Conservation (phyloP, 2,888 invertebrate genomes). For the Hydropsyche betteni region DNA sequence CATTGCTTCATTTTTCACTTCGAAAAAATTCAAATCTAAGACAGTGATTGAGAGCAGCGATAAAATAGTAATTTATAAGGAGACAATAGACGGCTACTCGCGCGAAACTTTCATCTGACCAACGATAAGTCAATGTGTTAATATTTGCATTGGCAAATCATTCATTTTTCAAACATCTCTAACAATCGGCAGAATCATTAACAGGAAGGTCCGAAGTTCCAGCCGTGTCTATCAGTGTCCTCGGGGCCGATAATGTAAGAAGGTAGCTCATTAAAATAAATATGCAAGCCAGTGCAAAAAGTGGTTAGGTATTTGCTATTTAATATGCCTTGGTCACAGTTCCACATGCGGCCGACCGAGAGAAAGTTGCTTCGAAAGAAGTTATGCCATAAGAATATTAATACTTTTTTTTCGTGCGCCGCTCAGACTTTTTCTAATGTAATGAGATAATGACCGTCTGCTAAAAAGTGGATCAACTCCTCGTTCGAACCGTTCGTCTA, state of each 20-base stretch:
- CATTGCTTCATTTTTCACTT: no score
- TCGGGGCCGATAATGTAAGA: constrained; percentile 11
- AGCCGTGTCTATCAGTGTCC: background rate
- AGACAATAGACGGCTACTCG: no score
- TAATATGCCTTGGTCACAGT: constrained; percentile 40
- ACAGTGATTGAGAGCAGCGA: no score
- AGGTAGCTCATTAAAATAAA: constrained; percentile 36
- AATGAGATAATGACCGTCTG: constrained; percentile 43
- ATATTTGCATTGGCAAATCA: no score
- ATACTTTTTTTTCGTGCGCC: constrained; percentile 26
- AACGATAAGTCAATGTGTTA: no score
- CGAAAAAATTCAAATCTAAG: no score
- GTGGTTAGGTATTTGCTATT: constrained; percentile 38
- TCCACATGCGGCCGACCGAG: constrained; percentile 34
- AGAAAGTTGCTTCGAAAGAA: constrained; percentile 49
- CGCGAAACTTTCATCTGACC: no score
- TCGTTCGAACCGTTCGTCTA: constrained; percentile 4
- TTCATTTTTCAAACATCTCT: background rate
- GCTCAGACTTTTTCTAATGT: constrained; percentile 38
- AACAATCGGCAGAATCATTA: background rate
- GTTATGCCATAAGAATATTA: constrained; percentile 45
- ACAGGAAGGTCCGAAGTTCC: background rate
- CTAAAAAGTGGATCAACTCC: constrained; percentile 44
- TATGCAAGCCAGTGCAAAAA: constrained; percentile 31
- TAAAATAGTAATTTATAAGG: no score